Conservation (phyloP, 2,797 vertebrate species). For the Epinephelus malabaricus region DNA sequence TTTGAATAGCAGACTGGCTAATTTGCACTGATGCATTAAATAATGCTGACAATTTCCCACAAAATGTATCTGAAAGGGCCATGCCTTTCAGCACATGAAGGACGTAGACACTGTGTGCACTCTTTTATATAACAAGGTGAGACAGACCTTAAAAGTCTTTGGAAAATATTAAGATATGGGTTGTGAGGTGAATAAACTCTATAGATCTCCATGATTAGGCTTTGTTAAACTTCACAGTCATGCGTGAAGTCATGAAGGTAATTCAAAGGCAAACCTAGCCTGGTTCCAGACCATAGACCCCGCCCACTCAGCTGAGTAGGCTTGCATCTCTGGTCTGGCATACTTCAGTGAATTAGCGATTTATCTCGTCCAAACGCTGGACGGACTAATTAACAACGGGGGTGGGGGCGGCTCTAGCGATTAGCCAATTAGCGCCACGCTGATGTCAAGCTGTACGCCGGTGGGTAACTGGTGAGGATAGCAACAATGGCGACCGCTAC, state of each 20-base stretch:
- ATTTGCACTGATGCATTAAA: background rate
- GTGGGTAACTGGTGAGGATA: too few relatives aligned
- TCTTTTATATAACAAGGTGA: background rate
- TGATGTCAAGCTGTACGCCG: too few relatives aligned
- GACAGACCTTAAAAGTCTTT: background rate
- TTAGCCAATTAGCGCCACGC: too few relatives aligned
- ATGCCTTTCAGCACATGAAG: background rate
- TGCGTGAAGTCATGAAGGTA: background rate
- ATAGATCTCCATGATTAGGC: background rate
- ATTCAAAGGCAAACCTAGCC: background rate
- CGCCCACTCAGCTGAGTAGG: too few relatives aligned
- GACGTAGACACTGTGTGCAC: background rate
- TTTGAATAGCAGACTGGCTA: background rate
- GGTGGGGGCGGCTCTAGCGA: too few relatives aligned
- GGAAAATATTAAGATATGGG: background rate
- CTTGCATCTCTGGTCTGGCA: too few relatives aligned
- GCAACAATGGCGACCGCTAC: too few relatives aligned
- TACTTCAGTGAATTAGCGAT: too few relatives aligned
- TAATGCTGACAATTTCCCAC: background rate
- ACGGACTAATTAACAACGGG: too few relatives aligned
- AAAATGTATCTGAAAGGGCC: background rate
- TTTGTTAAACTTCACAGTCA: constrained; percentile 6
- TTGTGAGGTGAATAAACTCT: background rate
- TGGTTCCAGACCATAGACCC: too few relatives aligned
- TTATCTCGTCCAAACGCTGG: too few relatives aligned